Evolutionary conservation across 2,797 vertebrate species (phyloP), one percentile per base, ranked within the genome.

Genomic region (Pseudomugil gertrudae): DNA sequence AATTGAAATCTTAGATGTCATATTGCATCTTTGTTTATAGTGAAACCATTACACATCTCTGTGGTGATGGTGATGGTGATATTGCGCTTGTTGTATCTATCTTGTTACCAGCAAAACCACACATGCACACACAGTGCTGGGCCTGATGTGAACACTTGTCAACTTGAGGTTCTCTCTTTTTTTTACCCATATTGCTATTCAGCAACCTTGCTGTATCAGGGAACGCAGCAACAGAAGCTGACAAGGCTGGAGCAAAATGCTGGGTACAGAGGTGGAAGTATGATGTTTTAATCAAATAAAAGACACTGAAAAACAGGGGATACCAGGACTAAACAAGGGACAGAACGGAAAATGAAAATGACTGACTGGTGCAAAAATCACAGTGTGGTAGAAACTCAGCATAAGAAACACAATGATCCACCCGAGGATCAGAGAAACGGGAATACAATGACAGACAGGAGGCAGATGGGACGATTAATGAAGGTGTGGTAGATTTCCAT

Each of bases 1-100:
- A 84, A 85, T 81, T 84, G 68, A 79, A 82, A 71, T 87, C 78
- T 57, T 14, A 67, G 50, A 58, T 67, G 69, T 86, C 75, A 76
- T 66, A 72, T 77, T 76, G 55, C 52, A 9, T 75, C 53, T 74
- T 76, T 72, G 56, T 79, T 76, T 72, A 72, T 38, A n/a, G 50
- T 19, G 54, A 38, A 54, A 62, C 32, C 52, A 17, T 26, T 33
- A 15, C 27, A 55, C 11, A 40, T 54, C n/a, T 76, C 52, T 63
- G 60, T 29, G n/a, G 58, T 66, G 57, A 73, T 29, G n/a, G 58
- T 66, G 57, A 73, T 58, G 66, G 65, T 75, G 77, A 66, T 79
- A 81, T 72, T 72, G 47, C 62, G 26, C 3, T 23, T 58, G 43
- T 77, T 65, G 78, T 76, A 74, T n/a, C n/a, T n/a, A 78, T 80